Base-by-base conservation (phyloP, 2,797 vertebrate species). In the Siniperca obscura region DNA sequence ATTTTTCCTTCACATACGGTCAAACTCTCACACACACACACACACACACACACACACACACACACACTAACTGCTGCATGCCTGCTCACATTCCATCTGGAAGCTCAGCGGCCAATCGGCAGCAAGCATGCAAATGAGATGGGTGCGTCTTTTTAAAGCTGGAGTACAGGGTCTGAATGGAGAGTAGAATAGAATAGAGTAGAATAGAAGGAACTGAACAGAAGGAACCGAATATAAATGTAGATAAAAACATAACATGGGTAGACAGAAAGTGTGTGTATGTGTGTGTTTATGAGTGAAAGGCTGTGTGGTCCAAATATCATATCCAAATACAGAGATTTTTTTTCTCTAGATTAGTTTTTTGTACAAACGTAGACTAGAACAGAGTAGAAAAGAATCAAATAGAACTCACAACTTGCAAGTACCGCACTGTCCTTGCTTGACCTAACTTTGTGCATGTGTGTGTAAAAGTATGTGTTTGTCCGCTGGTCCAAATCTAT, bases 91-190 rank as follows among this genome's bases (percentile, higher is more conserved):
- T 94, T 94, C 92, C 89, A 86, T 80, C 83, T 78, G 74, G 79
- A 38, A 53, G 69, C 70, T 59, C 64, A 3, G 59, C 10, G 14
- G 75, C 94, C 93, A 94, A 94, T 93, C 78, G 1, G 80, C 10
- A 11, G 12, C 3, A 1, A 19, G 74, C 65, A 91, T 64, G 91
- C 86, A 91, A 92, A 94, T 91, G 62, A 80, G 75, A 72, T 81
- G 91, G 93, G 91, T 44, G 92, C 86, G 92, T 87, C 81, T 9
- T 86, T 80, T 64, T 62, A 80, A 78, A 94, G 91, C 94, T 95
- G 95, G 96, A 94, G 95, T 95, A 80, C 95, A 96, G 92, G 96
- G 96, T 91, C 92, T 92, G 91, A 93, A 94, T 75, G 96, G 96
- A 95, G 95, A 86, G 86, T 89, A 87, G 74, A 91, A 76, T 25